Percentiles rank a stretch among this genome's conserved stretches.
These are phyloP conservation scores for Drosophila rufa DNA, from an alignment of 1,140 invertebrate genomes.

Conservation along the genomic window DNA sequence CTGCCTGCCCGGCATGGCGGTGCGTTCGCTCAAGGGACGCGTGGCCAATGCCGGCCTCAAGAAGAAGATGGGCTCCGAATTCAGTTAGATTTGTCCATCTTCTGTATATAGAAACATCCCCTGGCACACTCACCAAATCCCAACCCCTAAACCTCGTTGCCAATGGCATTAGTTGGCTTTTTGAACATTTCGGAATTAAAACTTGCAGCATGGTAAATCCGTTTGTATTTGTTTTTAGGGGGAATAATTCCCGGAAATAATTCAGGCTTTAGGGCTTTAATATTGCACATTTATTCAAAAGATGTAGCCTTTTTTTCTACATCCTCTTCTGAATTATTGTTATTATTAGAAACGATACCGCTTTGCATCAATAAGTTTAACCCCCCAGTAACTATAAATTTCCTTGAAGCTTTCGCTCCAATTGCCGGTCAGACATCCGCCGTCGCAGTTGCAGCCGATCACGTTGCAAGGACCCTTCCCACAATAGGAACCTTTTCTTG, in stretches of 20 bases:
- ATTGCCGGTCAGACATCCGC: not conserved
- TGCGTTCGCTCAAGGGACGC: conserved; percentile 56
- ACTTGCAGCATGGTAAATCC: not conserved
- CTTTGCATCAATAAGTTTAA: not conserved
- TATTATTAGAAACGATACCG: too few species aligned
- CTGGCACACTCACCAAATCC: conserved; percentile 3
- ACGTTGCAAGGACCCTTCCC: not conserved
- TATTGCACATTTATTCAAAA: too few species aligned
- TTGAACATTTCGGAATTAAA: conserved; percentile 5
- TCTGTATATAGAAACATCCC: not conserved
- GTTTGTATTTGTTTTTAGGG: too few species aligned
- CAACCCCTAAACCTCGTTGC: conserved; percentile 1
- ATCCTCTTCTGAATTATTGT: too few species aligned
- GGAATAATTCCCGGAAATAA: too few species aligned
- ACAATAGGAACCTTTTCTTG: not conserved
- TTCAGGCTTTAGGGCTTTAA: too few species aligned
- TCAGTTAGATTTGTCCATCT: conserved; percentile 3
- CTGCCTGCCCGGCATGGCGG: conserved; percentile 40
- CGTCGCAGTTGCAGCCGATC: not conserved
- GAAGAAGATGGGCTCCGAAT: conserved; percentile 47
- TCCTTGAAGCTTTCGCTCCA: not conserved
- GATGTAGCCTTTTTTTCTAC: too few species aligned
- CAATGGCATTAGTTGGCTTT: conserved; percentile 2
- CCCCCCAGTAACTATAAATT: not conserved
- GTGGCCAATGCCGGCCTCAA: conserved; percentile 35